phyloP scores from a whole-genome alignment of 1,140 invertebrate genomes.

The Camponotus vicinus region DNA sequence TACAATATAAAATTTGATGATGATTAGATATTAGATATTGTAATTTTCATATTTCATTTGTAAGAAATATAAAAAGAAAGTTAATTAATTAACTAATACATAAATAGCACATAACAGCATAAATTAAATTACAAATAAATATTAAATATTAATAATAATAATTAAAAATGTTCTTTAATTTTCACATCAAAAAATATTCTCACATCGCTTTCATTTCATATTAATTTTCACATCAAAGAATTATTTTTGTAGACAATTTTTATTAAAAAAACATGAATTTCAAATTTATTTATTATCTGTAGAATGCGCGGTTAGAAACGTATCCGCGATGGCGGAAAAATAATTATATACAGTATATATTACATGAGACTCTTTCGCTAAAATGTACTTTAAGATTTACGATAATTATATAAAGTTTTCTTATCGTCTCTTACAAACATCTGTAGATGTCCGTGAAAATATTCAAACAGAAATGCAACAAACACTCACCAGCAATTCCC shows the following conservation, averaged over 20 bases:
- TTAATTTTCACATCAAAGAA: background rate
- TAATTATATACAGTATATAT: background rate
- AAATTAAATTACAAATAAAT: background rate
- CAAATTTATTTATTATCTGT: too few relatives aligned
- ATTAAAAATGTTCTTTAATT: background rate
- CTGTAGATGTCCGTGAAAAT: background rate
- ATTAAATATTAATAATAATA: background rate
- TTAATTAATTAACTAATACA: background rate
- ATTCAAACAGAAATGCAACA: background rate
- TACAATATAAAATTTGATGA: background rate
- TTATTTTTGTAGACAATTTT: background rate
- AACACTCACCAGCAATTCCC: conserved; percentile 93
- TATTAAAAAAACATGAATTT: background rate
- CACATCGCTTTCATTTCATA: too few relatives aligned
- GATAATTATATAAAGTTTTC: background rate
- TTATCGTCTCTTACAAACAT: background rate
- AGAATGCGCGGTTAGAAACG: background rate
- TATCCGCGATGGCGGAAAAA: background rate
- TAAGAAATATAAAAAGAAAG: background rate
- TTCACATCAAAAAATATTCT: background rate
- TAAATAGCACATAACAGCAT: background rate
- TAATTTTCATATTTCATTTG: background rate
- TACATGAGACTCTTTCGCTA: background rate
- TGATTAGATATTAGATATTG: background rate
- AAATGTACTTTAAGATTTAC: background rate